Evolutionary conservation across 2,113 vertebrate species (phyloP), one percentile per base, ranked within the genome.

Genomic region (Paramisgurnus dabryanus): DNA sequence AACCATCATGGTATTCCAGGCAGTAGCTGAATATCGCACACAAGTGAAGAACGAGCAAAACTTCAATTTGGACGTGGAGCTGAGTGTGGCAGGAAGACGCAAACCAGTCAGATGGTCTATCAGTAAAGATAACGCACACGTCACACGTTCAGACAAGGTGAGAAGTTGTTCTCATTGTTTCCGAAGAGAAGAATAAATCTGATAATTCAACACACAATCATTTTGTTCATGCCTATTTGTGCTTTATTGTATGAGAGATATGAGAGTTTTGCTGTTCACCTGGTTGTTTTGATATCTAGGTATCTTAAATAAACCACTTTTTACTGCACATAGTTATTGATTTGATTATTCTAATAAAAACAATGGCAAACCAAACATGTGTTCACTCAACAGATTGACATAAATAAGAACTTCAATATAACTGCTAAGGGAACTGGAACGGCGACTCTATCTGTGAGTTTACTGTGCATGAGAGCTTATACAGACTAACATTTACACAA

Each of bases 21-120:
- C 27, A 34, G 27, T 34, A 82, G 90, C 96, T 13, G 90, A 93
- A 57, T 97, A 96, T 83, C 93, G 94, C 86, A 18, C 65, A 0
- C 69, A 41, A 0, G 10, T 84, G 0, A 86, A 92, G 0, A 15
- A 65, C 0, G 78, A 89, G 50, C 34, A 90, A 0, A 87, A 95
- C 0, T n/a, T 92, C 58, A 73, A 94, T 77, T 85, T 98, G 61
- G 86, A 94, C 0, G 94, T 98, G 67, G 89, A 91, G 4, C 76
- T 98, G 27, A 3, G 82, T 1, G 81, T 97, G 66, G 91, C 93
- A 0, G 94, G 93, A 27, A 92, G 92, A 0, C 22, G 70, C 3
- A 17, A 0, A 0, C 4, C 68, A 0, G 0, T 90, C 0, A 81
- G 0, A 0, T 91, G 83, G 81, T 86, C 67, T 7, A 90, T 97